Conservation (phyloP, 2,113 vertebrate species). For the Perognathus longimembris region DNA sequence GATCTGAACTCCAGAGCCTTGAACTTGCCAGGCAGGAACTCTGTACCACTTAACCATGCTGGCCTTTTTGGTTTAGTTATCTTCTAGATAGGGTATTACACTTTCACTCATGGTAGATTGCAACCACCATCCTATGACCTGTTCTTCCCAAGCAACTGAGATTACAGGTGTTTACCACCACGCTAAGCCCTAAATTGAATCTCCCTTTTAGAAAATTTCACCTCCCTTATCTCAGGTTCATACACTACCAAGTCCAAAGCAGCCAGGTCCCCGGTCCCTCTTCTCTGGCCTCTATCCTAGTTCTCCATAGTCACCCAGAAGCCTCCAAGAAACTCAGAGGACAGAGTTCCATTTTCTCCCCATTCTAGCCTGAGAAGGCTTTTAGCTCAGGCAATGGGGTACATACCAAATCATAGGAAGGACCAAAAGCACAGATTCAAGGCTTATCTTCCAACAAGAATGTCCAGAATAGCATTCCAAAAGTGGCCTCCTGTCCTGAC, state of each 20-base stretch:
- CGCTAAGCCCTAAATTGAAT: not conserved
- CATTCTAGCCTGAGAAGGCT: not conserved
- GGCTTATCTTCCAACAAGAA: not conserved
- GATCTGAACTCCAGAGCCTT: no score
- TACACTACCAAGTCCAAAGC: not conserved
- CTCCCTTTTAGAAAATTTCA: not conserved
- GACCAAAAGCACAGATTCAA: not conserved
- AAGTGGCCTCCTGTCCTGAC: not conserved
- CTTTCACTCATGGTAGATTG: no score
- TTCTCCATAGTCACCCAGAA: not conserved
- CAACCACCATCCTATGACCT: no score
- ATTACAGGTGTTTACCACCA: no score
- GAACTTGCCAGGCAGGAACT: no score
- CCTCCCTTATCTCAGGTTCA: not conserved
- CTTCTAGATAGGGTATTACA: no score
- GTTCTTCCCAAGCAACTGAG: no score
- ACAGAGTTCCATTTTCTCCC: not conserved
- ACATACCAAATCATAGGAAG: not conserved
- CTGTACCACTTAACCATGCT: no score
- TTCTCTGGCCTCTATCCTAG: no score
- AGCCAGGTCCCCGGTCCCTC: not conserved
- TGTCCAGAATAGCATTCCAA: not conserved
- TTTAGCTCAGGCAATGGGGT: not conserved
- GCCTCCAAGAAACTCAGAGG: not conserved
- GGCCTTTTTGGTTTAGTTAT: no score